Percentiles rank a stretch among this genome's conserved stretches.
Evolutionary conservation across 2,797 vertebrate species (phyloP).

Genomic region (Aulostomus chinensis): DNA sequence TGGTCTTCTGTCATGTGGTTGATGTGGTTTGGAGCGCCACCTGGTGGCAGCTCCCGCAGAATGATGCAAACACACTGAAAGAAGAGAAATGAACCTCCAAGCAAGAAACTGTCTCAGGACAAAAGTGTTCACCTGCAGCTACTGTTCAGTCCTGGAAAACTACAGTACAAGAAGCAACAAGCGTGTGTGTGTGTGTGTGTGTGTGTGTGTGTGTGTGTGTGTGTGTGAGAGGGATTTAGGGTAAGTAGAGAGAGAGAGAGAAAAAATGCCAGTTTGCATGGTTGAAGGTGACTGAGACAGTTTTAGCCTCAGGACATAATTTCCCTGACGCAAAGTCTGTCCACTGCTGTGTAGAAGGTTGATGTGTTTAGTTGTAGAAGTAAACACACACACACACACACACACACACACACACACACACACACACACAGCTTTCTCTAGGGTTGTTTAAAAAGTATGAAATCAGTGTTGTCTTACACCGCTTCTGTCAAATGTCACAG

Average conservation of each 20-base stretch:
- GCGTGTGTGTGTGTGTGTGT: background rate
- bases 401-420: background rate
- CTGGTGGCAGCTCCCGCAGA: constrained; percentile 4
- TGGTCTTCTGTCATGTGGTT: background rate
- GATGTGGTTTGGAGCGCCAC: background rate
- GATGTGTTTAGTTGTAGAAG: constrained; percentile 34
- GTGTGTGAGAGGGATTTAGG: constrained; percentile 14
- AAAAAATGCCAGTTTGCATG: constrained; percentile 47
- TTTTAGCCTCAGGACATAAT: constrained; percentile 52
- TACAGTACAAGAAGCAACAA: background rate
- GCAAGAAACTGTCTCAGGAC: no score
- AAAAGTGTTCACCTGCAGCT: constrained; percentile 18
- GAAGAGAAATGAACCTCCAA: background rate
- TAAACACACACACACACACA: constrained; percentile 19
- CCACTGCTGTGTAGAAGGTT: constrained; percentile 47
- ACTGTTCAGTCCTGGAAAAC: no score
- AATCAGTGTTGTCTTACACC: no score
- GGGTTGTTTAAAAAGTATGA: no score
- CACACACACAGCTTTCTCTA: background rate
- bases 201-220: constrained; percentile 9
- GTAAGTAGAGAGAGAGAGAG: no score
- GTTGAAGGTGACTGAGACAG: constrained; percentile 67
- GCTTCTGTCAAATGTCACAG: no score
- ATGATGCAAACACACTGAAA: background rate
- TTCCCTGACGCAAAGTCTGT: constrained; percentile 50